These are phyloP conservation scores for Galemys pyrenaicus DNA, from an alignment of 2,113 vertebrate genomes.

Conservation along the genomic window DNA sequence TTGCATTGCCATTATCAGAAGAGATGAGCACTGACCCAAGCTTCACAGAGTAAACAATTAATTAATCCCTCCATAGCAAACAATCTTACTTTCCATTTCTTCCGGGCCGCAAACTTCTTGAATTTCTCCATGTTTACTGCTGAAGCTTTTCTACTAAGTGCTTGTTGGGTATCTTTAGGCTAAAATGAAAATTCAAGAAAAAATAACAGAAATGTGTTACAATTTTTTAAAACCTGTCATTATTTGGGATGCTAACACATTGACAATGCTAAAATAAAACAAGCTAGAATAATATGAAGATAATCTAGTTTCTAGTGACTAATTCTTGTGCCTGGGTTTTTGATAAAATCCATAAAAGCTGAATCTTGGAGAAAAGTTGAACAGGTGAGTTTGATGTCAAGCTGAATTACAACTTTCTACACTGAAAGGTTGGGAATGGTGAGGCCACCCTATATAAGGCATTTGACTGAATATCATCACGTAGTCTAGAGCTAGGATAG, in stretches of 20 bases:
- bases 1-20: neutral
- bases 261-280: neutral
- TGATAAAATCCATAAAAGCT: neutral
- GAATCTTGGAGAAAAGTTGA: neutral
- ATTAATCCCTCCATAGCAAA: neutral
- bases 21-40: neutral
- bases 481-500: neutral
- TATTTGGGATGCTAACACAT: neutral
- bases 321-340: neutral
- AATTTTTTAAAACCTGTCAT: neutral
- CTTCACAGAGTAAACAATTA: neutral
- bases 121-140: slow-evolving; percentile 99
- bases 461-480: neutral
- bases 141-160: slow-evolving; percentile 96
- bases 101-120: slow-evolving; percentile 97
- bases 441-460: neutral
- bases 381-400: neutral
- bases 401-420: neutral
- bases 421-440: neutral
- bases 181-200: slow-evolving; percentile 75
- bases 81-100: slow-evolving; percentile 96
- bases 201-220: neutral
- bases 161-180: slow-evolving; percentile 98
- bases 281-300: neutral
- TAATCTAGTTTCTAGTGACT: neutral